Conservation (phyloP, 2,888 invertebrate genomes). For the Volucella inflata region DNA sequence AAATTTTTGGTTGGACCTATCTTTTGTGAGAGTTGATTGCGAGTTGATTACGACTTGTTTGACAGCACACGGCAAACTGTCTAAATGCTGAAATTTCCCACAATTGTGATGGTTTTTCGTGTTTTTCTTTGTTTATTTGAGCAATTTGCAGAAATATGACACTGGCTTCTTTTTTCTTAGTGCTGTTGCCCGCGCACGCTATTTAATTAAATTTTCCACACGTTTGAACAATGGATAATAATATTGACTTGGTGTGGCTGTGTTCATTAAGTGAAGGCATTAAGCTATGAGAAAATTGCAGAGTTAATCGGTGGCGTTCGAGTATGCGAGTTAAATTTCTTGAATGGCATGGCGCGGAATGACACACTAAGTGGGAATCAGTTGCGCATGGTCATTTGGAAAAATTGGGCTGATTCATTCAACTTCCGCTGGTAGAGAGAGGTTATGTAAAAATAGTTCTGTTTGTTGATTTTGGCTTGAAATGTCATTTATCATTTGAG, state of each 20-base stretch:
- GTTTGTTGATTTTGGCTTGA: background rate
- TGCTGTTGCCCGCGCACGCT: conserved; percentile 1
- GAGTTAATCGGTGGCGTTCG: conserved; percentile 7
- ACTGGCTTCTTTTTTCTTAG: background rate
- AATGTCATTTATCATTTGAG: background rate
- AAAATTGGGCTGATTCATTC: background rate
- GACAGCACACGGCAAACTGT: conserved; percentile 11
- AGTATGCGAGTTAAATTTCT: conserved; percentile 26
- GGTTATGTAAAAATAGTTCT: conserved; percentile 8
- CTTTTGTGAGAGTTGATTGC: background rate
- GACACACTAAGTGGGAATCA: conserved; percentile 24
- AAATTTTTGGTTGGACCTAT: background rate
- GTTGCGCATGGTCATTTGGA: conserved; percentile 13
- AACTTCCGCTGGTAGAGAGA: conserved; percentile 7
- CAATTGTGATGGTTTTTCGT: conserved; percentile 15
- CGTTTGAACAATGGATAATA: conserved; percentile 55
- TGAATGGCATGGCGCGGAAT: conserved; percentile 9
- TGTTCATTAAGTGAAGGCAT: conserved; percentile 30
- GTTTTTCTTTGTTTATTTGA: background rate
- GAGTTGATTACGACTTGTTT: conserved; percentile 1
- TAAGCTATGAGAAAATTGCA: conserved; percentile 44
- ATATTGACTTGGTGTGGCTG: conserved; percentile 19
- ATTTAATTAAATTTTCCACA: conserved; percentile 57
- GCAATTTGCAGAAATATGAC: conserved; percentile 22
- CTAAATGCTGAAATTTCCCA: conserved; percentile 45